Base-by-base conservation (phyloP, 2,888 invertebrate species). In the Xylota sylvarum region DNA sequence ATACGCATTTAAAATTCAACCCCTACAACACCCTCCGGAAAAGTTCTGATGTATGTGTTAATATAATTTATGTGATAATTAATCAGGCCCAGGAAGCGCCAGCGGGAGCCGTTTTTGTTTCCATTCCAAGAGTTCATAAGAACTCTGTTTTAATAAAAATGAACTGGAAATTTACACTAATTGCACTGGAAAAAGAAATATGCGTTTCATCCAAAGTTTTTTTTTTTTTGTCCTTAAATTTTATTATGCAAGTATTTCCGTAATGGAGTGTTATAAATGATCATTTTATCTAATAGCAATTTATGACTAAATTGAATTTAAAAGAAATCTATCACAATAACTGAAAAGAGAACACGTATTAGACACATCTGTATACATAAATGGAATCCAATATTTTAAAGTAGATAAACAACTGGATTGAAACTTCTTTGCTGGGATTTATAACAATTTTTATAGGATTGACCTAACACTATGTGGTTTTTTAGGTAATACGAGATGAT, bases 41-140 rank as follows among this genome's bases (percentile, higher is more conserved):
- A 77, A 67, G 62, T 79, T 67, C 67, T 79, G 67, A 79, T 73
- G 83, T 72, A 65, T 83, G 83, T 84, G 83, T 84, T 79, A 73
- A 84, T 84, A 84, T 67, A 79, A 84, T 72, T 79, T 73, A 84
- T 84, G 83, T 62, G 79, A 84, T 84, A 84, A 84, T 84, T 84
- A 84, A 84, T 84, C 83, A 79, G 79, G 43, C 52, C 67, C 67
- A 79, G 78, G 62, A 79, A 73, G 62, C 67, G 73, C 78, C 70
- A 83, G 56, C 72, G 77, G 82, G 65, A 56, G 52, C 19, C 48
- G 50, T 72, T 77, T 78, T 83, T 83, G 78, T 83, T 78, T 77
- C 64, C 55, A 52, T 70, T 82, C 48, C 48, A 58, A 70, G 72
- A 70, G 70, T 65, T 64, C 48, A 62, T 56, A 77, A 77, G 64